Base-by-base conservation (phyloP, 2,888 invertebrate species). In the Agriopis aurantiaria region DNA sequence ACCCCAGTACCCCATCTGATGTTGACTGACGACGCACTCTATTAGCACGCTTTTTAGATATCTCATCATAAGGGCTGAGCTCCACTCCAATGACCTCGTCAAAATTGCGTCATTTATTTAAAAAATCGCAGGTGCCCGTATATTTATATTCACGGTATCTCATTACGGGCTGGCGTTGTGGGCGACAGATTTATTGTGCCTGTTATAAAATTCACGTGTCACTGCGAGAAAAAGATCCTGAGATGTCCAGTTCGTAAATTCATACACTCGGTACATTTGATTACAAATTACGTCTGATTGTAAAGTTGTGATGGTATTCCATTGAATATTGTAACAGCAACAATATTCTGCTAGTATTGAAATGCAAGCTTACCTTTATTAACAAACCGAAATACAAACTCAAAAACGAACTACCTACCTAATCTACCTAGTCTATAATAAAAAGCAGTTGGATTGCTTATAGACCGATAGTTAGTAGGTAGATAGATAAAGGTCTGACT, bases 171-270 rank as follows among this genome's bases (percentile, higher is more conserved):
- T 56, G 64, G 63, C 71, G 76, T 64, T 72, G 73, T 68, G 75
- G 73, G 75, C 52, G 65, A 68, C 62, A 78, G 77, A 80, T 80
- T 80, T 80, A 80, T 71, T 79, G 75, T 67, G 68, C 75, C 71
- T 75, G 75, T 78, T 78, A 78, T 77, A 78, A 80, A 76, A 74
- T 75, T 75, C 77, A 73, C 75, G 75, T 75, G 71, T 65, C 73
- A 62, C 67, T 63, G 72, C 49, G 52, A 71, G 63, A 61, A 56
- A n/a, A 57, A 63, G 72, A 67, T 51, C 48, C 51, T 73, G 74
- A 76, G 66, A 76, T 72, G 58, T 64, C 66, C 66, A 53, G 69
- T n/a, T n/a, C n/a, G n/a, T n/a, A n/a, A n/a, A n/a, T n/a, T n/a
- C n/a, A n/a, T n/a, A 23, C 17, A 23, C 17, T 23, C 17, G 2